Conservation (phyloP, 2,797 vertebrate species). For the Anas georgica region DNA sequence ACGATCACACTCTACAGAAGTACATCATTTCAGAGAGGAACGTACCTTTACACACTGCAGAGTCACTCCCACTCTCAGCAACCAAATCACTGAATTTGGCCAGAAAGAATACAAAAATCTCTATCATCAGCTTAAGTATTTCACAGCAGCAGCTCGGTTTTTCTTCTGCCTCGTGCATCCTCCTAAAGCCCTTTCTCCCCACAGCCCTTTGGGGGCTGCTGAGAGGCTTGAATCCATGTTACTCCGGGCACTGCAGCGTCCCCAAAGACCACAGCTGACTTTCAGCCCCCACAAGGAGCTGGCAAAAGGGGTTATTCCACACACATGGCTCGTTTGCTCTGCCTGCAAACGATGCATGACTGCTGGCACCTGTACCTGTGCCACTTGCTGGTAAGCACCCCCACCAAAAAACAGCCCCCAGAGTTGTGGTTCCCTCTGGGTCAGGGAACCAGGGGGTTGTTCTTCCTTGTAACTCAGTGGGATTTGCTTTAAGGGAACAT, state of each 20-base stretch:
- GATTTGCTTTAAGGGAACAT: neutral
- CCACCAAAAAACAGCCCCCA: neutral
- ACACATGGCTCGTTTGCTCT: fast-evolving
- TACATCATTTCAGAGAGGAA: fast-evolving
- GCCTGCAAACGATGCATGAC: fast-evolving
- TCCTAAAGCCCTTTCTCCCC: neutral
- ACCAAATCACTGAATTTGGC: fast-evolving
- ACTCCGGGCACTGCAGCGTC: fast-evolving
- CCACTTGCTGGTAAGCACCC: too few species aligned
- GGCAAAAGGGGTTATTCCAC: neutral
- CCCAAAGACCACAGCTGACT: fast-evolving
- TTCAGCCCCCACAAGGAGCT: fast-evolving
- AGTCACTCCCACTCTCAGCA: neutral
- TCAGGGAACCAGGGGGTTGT: neutral
- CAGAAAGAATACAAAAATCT: fast-evolving
- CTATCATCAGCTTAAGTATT: fast-evolving
- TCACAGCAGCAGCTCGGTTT: fast-evolving
- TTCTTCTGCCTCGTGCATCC: fast-evolving
- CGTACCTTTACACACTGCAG: neutral
- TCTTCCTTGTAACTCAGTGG: neutral
- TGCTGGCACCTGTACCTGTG: neutral
- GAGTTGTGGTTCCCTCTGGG: fast-evolving
- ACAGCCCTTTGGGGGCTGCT: too few species aligned
- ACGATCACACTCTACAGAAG: fast-evolving
- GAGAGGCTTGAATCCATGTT: neutral